Evolutionary conservation across 2,888 invertebrate species (phyloP), one percentile per base, ranked within the genome.

Genomic region (Phorcus lineatus): DNA sequence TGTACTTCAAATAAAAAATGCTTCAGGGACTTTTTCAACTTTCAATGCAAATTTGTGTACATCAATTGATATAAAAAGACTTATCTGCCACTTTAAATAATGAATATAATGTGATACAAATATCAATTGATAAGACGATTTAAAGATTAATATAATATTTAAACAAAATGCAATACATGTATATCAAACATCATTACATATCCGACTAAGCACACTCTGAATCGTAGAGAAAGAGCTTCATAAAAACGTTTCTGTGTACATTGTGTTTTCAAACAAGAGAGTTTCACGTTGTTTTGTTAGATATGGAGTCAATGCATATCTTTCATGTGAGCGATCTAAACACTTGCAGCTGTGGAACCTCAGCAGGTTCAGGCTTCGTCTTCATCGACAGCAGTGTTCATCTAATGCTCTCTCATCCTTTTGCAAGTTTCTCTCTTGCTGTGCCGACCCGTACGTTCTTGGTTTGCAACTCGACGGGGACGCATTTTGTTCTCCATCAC

Each of bases 321-420:
- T 70, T 70, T 70, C 70, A 70, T 31, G 70, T 70, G n/a, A 40
- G 70, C 19, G 31, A 36, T 70, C 31, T 40, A 70, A 70, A 70
- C 70, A 70, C 19, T 19, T 36, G 31, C 70, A 70, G 70, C 70
- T 70, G 70, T 36, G 40, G 16, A 19, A 13, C 19, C 70, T 70
- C 70, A 70, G 40, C 70, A n/a, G 28, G 70, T 36, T 28, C 70
- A 40, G 11, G 11, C 70, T 31, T 67, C 67, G 67, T 22, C 28
- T 28, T 28, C 67, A 28, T 31, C 67, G 67, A 67, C 67, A 67
- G 67, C 28, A 67, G 31, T n/a, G 67, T 70, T 70, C 70, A 70
- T 70, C 70, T 40, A 70, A 36, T 70, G 36, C 36, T 70, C 70
- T 31, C 36, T 70, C 70, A n/a, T 70, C 40, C 36, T 28, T 70